Evolutionary conservation across 2,797 vertebrate species (phyloP).

Genomic region (Hypotaenidia okinawae): DNA sequence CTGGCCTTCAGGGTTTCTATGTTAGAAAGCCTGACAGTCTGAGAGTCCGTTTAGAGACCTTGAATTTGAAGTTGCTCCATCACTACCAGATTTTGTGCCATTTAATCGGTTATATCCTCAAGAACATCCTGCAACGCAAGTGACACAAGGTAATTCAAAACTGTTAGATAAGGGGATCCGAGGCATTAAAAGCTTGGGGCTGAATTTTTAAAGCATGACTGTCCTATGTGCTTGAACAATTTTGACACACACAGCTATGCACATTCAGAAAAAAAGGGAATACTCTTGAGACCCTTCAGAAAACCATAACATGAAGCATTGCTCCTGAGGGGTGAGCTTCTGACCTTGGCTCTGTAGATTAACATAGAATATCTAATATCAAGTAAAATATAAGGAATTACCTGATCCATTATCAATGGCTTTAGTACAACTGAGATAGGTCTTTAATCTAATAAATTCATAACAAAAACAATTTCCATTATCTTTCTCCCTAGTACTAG

Average conservation of each 20-base stretch:
- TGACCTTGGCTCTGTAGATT: background rate
- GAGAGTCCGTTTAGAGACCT: conserved; percentile 7
- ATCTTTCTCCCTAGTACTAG: background rate
- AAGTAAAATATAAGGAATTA: background rate
- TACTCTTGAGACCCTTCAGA: background rate
- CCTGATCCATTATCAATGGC: background rate
- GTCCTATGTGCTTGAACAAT: background rate
- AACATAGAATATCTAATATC: background rate
- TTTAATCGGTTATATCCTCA: conserved; percentile 29
- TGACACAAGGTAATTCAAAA: conserved; percentile 32
- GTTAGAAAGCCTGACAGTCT: background rate
- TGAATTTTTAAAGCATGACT: conserved; percentile 2
- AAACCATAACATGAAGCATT: background rate
- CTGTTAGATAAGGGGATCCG: background rate
- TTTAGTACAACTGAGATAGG: background rate
- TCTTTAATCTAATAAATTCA: background rate
- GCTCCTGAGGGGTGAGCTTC: background rate
- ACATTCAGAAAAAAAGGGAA: background rate
- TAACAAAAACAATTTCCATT: background rate
- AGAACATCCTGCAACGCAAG: conserved; percentile 9
- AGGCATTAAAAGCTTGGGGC: background rate
- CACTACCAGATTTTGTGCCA: background rate
- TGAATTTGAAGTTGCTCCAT: conserved; percentile 21
- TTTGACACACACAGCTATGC: background rate
- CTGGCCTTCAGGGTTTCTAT: background rate